Evolutionary conservation across 2,113 vertebrate species (phyloP), one percentile per base, ranked within the genome.

Genomic region (Okapia johnstoni): DNA sequence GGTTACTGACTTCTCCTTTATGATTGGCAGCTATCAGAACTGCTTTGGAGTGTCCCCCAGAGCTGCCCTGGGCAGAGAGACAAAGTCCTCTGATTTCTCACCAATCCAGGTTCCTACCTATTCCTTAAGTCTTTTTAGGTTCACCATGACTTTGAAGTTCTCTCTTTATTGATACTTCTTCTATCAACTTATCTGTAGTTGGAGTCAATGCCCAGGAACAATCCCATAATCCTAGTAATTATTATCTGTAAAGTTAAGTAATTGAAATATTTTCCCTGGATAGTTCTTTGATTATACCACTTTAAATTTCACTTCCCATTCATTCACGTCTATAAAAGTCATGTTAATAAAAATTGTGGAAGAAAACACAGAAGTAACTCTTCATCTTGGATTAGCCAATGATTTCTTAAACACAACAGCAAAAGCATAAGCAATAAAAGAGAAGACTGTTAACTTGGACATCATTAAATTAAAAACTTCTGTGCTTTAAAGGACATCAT

Each of bases 241-340:
- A 85, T 63, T 77, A 96, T 50, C 28, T 66, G 12, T 90, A 80
- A 93, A 84, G 63, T 79, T 92, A 84, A 96, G 40, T 92, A 23
- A 90, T 54, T 58, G 58, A 89, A 93, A 77, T 8, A 23, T 58
- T 79, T 54, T 57, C 52, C 8, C 58, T 91, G 83, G 11, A 76
- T 66, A 94, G 63, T 33, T 33, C 57, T 85, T 23, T 96, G n/a
- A 63, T 81, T 87, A 85, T 58, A 90, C 30, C 8, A 40, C 26
- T 90, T 95, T 84, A 85, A 57, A 85, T 91, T 23, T 90, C 40
- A 93, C 30, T 88, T 66, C 55, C 77, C 66, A 84, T 81, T 90
- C 66, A 85, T 63, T 96, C 30, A 50, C 7, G 50, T n/a, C 66
- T 76, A 81, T 81, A 91, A 90, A 95, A 94, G 97, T 96, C 83